phyloP scores from a whole-genome alignment of 1,140 invertebrate species.

The Microplitis demolitor region DNA sequence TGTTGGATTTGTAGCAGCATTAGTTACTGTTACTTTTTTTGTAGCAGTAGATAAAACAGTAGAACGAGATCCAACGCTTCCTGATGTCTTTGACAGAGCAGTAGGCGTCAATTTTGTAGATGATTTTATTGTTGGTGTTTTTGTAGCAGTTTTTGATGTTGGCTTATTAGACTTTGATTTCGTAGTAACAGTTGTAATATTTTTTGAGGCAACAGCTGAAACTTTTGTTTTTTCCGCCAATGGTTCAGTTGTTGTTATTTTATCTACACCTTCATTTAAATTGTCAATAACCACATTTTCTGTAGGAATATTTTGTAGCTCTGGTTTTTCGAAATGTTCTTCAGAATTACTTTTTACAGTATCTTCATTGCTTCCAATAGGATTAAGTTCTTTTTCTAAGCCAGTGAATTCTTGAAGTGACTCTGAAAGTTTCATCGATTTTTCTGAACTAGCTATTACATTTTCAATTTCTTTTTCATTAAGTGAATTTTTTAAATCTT shows the following conservation, averaged over 20 bases:
- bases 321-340: constrained; percentile 21
- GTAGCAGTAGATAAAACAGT: constrained; percentile 21
- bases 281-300: constrained; percentile 26
- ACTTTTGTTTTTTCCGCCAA: constrained; percentile 19
- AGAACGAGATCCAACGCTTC: constrained; percentile 14
- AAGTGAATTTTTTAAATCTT: background rate
- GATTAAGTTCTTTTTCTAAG: constrained; percentile 38
- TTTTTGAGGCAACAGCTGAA: constrained; percentile 38
- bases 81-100: constrained; percentile 8
- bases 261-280: constrained; percentile 7
- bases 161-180: constrained; percentile 50
- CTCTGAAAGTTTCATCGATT: constrained; percentile 40
- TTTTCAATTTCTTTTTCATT: background rate
- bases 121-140: constrained; percentile 36
- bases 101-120: constrained; percentile 29
- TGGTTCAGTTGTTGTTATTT: background rate
- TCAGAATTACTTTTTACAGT: background rate
- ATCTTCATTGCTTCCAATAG: constrained; percentile 10
- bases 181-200: constrained; percentile 42
- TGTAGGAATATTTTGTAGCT: background rate
- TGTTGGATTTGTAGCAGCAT: constrained; percentile 24
- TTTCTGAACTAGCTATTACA: background rate
- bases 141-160: constrained; percentile 44
- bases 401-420: constrained; percentile 50
- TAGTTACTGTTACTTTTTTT: constrained; percentile 32